Percentiles rank a stretch among this genome's conserved stretches.
Evolutionary conservation across 2,113 vertebrate species (phyloP).

Genomic region (Monopterus albus): DNA sequence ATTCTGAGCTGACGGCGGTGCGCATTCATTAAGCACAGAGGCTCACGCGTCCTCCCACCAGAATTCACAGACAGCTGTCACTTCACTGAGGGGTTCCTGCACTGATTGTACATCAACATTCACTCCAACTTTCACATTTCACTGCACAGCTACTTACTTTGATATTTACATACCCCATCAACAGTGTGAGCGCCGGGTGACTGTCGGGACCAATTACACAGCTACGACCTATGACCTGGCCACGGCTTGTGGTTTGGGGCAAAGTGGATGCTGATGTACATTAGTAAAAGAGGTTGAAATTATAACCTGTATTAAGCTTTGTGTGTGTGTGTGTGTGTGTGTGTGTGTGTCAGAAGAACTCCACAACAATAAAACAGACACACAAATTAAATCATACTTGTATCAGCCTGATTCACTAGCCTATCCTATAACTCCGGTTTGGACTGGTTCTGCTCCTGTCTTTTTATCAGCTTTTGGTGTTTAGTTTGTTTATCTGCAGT

Average conservation of each 20-base stretch:
- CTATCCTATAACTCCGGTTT: too few species aligned
- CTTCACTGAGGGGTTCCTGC: slow-evolving; percentile 35
- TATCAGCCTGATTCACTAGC: too few species aligned
- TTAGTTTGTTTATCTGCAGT: background rate
- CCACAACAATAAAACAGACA: background rate
- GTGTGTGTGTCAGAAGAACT: too few species aligned
- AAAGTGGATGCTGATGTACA: background rate
- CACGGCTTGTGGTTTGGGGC: background rate
- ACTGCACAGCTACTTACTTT: slow-evolving; percentile 29
- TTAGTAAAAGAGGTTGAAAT: background rate
- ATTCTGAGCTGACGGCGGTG: slow-evolving; percentile 7
- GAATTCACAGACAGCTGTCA: slow-evolving; percentile 63
- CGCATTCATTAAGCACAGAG: slow-evolving; percentile 46
- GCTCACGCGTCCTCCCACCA: slow-evolving; percentile 26
- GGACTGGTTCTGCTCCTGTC: too few species aligned
- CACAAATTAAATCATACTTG: too few species aligned
- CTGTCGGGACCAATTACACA: slow-evolving; percentile 34
- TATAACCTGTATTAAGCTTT: background rate
- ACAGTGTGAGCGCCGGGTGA: slow-evolving; percentile 9
- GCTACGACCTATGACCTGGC: slow-evolving; percentile 1
- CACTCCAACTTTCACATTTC: slow-evolving; percentile 28
- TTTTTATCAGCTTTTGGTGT: background rate
- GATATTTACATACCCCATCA: slow-evolving; percentile 58
- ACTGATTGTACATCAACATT: slow-evolving; percentile 56
- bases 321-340: too few species aligned